phyloP scores from a whole-genome alignment of 2,113 vertebrate species.

The Mus pahari region DNA sequence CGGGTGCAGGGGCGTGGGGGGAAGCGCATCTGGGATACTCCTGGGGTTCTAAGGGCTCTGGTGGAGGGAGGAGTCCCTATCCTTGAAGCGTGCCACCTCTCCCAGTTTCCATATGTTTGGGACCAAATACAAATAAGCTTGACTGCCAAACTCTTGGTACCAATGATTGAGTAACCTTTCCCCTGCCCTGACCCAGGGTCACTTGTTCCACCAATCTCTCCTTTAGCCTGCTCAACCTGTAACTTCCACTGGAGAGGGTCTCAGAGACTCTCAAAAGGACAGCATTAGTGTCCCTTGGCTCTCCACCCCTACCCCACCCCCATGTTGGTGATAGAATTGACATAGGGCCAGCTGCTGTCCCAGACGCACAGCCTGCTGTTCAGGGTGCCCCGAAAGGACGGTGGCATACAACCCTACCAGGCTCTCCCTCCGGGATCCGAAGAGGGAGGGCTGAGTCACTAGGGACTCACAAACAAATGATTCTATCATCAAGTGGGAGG shows the following conservation, averaged over 20 bases:
- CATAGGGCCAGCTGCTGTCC: not conserved
- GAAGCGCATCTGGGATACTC: rapidly evolving
- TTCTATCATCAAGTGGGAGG: not conserved
- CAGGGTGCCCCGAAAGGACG: not conserved
- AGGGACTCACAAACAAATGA: not conserved
- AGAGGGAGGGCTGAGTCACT: not conserved
- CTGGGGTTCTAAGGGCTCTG: not conserved
- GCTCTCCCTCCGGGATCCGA: not conserved
- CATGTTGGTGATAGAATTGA: not conserved
- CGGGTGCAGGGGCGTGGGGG: too few relatives aligned
- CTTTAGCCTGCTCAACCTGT: not conserved
- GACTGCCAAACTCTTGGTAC: not conserved
- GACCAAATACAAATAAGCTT: not conserved
- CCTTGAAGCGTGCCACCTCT: not conserved
- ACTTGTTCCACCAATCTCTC: not conserved
- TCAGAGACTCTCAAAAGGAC: not conserved
- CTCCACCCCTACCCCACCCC: not conserved
- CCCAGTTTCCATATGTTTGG: not conserved
- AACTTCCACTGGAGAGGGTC: not conserved
- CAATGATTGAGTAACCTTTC: not conserved
- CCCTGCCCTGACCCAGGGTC: not conserved
- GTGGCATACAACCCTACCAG: not conserved
- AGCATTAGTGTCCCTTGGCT: not conserved
- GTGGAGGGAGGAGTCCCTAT: not conserved
- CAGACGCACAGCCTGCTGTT: not conserved